Evolutionary conservation across 2,113 vertebrate genomes (phyloP).

Genomic region (Manacus vitellinus): DNA sequence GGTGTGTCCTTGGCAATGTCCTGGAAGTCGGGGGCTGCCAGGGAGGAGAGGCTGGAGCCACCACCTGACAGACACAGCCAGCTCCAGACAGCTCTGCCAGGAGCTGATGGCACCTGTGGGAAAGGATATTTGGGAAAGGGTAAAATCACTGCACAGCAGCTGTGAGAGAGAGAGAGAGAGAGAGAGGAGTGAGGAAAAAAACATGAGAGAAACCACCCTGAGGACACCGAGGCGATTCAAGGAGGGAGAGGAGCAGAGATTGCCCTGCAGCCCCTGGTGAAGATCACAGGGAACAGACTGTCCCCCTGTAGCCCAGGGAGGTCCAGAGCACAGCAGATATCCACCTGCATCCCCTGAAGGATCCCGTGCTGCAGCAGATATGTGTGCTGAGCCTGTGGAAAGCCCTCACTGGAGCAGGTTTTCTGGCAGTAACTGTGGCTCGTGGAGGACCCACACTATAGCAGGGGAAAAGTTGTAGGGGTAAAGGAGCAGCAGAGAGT

Average conservation of each 20-base stretch:
- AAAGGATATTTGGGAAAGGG: background rate
- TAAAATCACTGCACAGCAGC: background rate
- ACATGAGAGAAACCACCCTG: rapidly evolving
- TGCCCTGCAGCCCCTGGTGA: background rate
- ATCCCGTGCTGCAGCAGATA: rapidly evolving
- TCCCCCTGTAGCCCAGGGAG: background rate
- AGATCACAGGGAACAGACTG: rapidly evolving
- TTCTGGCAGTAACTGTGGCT: background rate
- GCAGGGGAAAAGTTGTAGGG: background rate
- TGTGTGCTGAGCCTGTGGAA: rapidly evolving
- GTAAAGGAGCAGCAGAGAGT: background rate
- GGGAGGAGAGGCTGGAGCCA: background rate
- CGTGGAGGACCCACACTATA: rapidly evolving
- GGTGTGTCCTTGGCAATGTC: background rate
- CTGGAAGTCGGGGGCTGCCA: background rate
- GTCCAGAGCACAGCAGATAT: background rate
- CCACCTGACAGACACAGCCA: background rate
- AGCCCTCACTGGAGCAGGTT: background rate
- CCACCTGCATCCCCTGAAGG: background rate
- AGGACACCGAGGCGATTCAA: background rate
- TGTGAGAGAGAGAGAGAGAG: background rate
- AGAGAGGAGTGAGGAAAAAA: background rate
- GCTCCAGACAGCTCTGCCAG: background rate
- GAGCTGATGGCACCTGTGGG: background rate
- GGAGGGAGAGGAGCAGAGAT: background rate